Base-by-base conservation (phyloP, 1,140 invertebrate species). In the Psix sp. region DNA sequence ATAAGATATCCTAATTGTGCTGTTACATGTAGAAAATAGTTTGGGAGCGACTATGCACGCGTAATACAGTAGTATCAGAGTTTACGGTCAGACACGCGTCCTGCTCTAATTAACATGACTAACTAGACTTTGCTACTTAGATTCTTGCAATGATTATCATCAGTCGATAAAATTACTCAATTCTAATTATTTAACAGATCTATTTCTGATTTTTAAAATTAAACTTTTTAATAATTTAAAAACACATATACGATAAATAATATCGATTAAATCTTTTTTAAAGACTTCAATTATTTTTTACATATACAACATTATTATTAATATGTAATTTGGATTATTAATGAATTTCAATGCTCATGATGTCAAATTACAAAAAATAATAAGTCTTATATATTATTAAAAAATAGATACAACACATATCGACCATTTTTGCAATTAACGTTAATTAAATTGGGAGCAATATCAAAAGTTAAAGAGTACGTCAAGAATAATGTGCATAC, bases 81-180 rank as follows among this genome's bases (percentile, higher is more conserved):
- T 75, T 65, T 75, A 70, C 52, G 73, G 66, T 46, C 72, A 63
- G 72, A 74, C 72, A 68, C 63, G 72, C 72, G 57, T 71, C 60
- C 56, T 62, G 56, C 48, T 68, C 72, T 74, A 68, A 74, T 74
- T 74, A 74, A 74, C 71, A 59, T 57, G 52, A 57, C 57, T 74
- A 59, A 68, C 71, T 68, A 38, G 36, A 57, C 71, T 43, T 51
- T 62, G 63, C 63, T 68, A 74, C 71, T 68, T 51, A 39, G 51
- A 45, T 54, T 57, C 59, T 74, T 57, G 38, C 29, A 68, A 65
- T 65, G 57, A 31, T 45, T 59, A 52, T 20, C 13, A 15, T 36
- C 51, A 63, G 62, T 63, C 57, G 40, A 40, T 40, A 18, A 6
- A 66, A 60, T 60, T 40, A 48, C 48, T 66, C 46, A 0, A 21